These are phyloP conservation scores for Menidia menidia DNA, from an alignment of 2,797 vertebrate genomes.

Conservation along the genomic window DNA sequence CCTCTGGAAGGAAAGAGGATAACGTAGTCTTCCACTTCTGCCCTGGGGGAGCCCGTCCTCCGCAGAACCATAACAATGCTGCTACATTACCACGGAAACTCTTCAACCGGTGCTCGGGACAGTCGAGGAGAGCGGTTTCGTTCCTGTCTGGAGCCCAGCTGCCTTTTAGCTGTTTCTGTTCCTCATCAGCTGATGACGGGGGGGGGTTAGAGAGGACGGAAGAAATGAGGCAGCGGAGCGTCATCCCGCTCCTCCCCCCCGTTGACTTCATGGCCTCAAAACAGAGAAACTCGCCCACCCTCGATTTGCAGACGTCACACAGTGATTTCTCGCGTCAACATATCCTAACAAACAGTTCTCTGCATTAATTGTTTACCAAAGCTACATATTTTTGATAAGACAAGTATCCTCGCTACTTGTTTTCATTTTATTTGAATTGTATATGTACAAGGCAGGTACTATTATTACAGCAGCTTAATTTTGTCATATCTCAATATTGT, in stretches of 20 bases:
- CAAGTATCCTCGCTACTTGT: constrained; percentile 85
- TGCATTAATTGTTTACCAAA: constrained; percentile 88
- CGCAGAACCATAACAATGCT: constrained; percentile 79
- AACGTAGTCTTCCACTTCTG: constrained; percentile 82
- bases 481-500: constrained; percentile 79
- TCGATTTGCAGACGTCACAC: constrained; percentile 68
- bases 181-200: constrained; percentile 60
- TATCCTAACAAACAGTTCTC: constrained; percentile 78
- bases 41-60: constrained; percentile 71
- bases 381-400: constrained; percentile 91
- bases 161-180: constrained; percentile 69
- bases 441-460: constrained; percentile 82
- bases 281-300: constrained; percentile 58
- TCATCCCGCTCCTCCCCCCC: constrained; percentile 58
- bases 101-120: constrained; percentile 74
- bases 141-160: constrained; percentile 51
- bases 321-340: constrained; percentile 64
- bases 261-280: constrained; percentile 66
- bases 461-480: constrained; percentile 78
- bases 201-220: constrained; percentile 40
- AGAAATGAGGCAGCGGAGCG: constrained; percentile 51
- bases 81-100: constrained; percentile 82
- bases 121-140: constrained; percentile 49
- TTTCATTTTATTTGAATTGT: constrained; percentile 83
- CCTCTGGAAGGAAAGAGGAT: constrained; percentile 83